These are phyloP conservation scores for Netelia virgata DNA, from an alignment of 2,888 invertebrate genomes.

Conservation along the genomic window DNA sequence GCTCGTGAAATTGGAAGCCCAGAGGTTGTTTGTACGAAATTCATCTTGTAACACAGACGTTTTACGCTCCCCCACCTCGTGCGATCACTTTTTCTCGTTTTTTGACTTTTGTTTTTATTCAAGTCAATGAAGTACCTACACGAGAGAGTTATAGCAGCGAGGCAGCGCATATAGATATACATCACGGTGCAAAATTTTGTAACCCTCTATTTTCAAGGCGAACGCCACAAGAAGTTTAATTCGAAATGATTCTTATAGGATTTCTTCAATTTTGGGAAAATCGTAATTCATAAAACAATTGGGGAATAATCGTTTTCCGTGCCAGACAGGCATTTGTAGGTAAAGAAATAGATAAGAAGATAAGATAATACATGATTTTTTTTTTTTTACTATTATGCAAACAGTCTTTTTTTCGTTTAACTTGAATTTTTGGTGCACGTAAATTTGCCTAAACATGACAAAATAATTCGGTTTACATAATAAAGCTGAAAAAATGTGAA, in stretches of 20 bases:
- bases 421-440: not conserved
- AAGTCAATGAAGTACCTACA: constrained; percentile 62
- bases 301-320: no score
- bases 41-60: constrained; percentile 68
- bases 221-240: constrained; percentile 43
- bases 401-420: not conserved
- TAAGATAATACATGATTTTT: no score
- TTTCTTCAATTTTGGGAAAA: not conserved
- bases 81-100: not conserved
- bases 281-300: constrained; percentile 22
- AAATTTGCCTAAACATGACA: not conserved
- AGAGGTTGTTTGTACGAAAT: constrained; percentile 66
- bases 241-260: constrained; percentile 8
- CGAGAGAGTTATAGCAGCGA: constrained; percentile 49
- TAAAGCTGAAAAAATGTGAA: not conserved
- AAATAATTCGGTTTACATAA: not conserved
- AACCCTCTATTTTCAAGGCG: constrained; percentile 24
- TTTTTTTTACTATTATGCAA: no score
- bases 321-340: not conserved
- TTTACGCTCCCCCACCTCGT: constrained; percentile 36
- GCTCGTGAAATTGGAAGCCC: constrained; percentile 57
- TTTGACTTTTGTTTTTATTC: constrained; percentile 40
- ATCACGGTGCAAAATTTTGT: not conserved
- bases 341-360: not conserved
- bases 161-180: constrained; percentile 5